phyloP scores from a whole-genome alignment of 2,113 vertebrate genomes.

The Malurus cyaneus region DNA sequence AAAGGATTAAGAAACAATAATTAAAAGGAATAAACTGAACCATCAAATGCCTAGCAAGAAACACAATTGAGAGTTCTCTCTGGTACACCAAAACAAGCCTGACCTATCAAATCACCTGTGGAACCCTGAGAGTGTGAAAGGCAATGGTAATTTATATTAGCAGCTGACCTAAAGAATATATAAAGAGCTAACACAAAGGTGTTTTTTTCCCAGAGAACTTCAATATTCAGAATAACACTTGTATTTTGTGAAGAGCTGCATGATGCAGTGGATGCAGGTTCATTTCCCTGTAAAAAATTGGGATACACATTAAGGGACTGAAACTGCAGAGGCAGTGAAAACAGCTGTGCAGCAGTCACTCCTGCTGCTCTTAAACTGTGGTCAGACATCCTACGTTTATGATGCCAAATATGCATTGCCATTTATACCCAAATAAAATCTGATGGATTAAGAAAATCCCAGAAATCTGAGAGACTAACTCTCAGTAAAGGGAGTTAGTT shows the following conservation, averaged over 20 bases:
- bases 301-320: background rate
- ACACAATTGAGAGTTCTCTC: background rate
- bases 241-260: background rate
- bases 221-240: background rate
- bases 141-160: background rate
- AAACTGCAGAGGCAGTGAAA: background rate
- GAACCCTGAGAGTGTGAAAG: background rate
- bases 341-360: background rate
- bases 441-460: background rate
- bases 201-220: background rate
- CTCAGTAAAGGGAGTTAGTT: background rate
- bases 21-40: background rate
- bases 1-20: background rate
- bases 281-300: background rate
- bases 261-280: background rate
- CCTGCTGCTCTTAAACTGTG: background rate
- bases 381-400: background rate
- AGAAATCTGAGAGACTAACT: background rate
- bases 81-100: background rate
- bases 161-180: slow-evolving; percentile 2
- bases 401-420: background rate
- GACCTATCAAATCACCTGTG: background rate
- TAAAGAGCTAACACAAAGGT: background rate
- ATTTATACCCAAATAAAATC: slow-evolving; percentile 16
- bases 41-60: background rate